Evolutionary conservation across 2,113 vertebrate genomes (phyloP).

Genomic region (Hippopotamus amphibius): DNA sequence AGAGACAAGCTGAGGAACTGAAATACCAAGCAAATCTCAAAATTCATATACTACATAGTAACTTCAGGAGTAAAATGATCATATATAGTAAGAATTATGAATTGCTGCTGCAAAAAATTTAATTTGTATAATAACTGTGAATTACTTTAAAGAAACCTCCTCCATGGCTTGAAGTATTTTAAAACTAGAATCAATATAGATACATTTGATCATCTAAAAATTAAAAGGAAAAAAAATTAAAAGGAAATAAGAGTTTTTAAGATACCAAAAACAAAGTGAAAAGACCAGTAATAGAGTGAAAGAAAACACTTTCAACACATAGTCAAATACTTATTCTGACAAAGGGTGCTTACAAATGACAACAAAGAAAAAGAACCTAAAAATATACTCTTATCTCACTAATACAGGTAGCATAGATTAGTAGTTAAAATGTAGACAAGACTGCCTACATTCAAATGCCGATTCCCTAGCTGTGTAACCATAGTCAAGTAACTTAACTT

Average conservation of each 20-base stretch:
- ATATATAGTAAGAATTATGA: background rate
- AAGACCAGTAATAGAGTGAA: background rate
- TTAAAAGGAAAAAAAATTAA: conserved; percentile 33
- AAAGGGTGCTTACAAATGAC: background rate
- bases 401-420: background rate
- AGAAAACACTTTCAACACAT: background rate
- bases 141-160: conserved; percentile 11
- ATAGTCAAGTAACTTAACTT: background rate
- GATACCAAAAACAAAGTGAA: background rate
- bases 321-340: background rate
- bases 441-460: background rate
- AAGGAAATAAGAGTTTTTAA: conserved; percentile 1
- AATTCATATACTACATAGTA: background rate
- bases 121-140: conserved; percentile 18
- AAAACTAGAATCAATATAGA: conserved; percentile 44
- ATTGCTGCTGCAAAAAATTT: background rate
- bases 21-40: conserved; percentile 36
- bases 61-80: conserved; percentile 37
- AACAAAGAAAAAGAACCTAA: conserved; percentile 17
- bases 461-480: background rate
- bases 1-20: background rate
- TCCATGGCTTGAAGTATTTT: conserved; percentile 54
- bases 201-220: conserved; percentile 40
- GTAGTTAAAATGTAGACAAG: background rate
- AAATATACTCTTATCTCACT: background rate